Base-by-base conservation (phyloP, 2,113 vertebrate species). In the Bambusicola thoracicus region DNA sequence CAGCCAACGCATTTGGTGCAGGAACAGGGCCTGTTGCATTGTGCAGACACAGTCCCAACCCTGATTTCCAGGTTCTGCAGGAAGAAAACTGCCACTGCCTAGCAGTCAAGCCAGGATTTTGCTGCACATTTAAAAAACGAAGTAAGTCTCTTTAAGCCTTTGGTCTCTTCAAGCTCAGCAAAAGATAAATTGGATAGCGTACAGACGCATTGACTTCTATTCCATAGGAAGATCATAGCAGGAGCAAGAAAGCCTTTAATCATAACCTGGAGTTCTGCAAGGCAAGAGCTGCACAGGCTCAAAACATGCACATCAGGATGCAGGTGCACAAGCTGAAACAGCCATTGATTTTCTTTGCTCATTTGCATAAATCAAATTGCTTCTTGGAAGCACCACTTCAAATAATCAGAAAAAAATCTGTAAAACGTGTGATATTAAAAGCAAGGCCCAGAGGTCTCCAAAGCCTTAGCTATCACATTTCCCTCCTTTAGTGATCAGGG, bases 241-340 rank as follows among this genome's bases (percentile, higher is more conserved):
- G 46, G 43, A 85, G 63, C 9, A 46, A 69, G 41, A 77, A 85
- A 91, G 38, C 67, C 21, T 80, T 91, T 85, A 80, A 89, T 89
- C 27, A 32, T 56, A 85, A 90, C 51, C n/a, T 2, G 0, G 25
- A 77, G 40, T 15, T 83, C 11, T 63, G 30, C 21, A 44, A 91
- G 91, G 70, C 3, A 4, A 55, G 30, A 93, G 91, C 51, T 2
- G 0, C 55, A 56, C 1, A 5, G 32, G 51, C 27, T 89, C 13
- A 87, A 55, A 89, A 82, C 46, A 49, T 67, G 55, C 29, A 4
- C 41, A 34, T 41, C 46, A 40, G 59, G 49, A 87, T 4, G 1
- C 79, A 85, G 81, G 87, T 94, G 79, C 68, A 85, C 91, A 83
- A 78, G 43, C 43, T 91, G 51, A 80, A 92, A 11, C 7, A 29